phyloP scores from a whole-genome alignment of 2,888 invertebrate species.

The Yponomeuta malinellus region DNA sequence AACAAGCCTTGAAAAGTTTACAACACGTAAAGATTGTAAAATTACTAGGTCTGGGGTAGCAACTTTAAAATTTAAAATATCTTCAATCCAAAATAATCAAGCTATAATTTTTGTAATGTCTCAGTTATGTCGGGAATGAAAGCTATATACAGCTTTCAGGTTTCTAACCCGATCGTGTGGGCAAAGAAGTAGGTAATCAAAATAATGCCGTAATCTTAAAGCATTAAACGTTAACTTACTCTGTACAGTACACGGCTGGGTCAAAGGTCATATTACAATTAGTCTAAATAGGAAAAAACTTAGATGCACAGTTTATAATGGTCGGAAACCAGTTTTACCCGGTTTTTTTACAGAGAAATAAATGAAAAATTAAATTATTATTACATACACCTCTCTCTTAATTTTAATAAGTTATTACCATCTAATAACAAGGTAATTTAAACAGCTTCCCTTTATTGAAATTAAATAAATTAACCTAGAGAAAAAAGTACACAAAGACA shows the following conservation, averaged over 20 bases:
- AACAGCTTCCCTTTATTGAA: neutral
- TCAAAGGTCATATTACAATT: slow-evolving; percentile 12
- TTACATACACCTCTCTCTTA: slow-evolving; percentile 12
- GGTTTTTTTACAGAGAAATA: neutral
- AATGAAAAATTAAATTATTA: slow-evolving; percentile 4
- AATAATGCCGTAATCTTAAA: slow-evolving; percentile 10
- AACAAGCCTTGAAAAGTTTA: slow-evolving; percentile 5
- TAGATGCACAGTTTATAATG: neutral
- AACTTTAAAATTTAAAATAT: neutral
- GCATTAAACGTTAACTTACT: slow-evolving; percentile 11
- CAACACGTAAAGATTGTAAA: neutral
- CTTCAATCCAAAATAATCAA: neutral
- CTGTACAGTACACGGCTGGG: slow-evolving; percentile 10
- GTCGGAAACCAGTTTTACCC: neutral
- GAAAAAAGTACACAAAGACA: slow-evolving; percentile 2
- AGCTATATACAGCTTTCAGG: neutral
- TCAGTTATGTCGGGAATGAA: neutral
- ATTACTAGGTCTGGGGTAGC: neutral
- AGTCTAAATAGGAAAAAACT: slow-evolving; percentile 5
- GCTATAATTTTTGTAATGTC: neutral
- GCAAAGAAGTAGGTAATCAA: neutral
- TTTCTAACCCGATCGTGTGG: neutral
- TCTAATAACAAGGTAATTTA: slow-evolving; percentile 12
- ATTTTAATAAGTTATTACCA: slow-evolving; percentile 12
- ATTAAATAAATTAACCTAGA: neutral